Evolutionary conservation across 2,888 invertebrate species (phyloP), one percentile per base, ranked within the genome.

Genomic region (Drosophila diplacantha): DNA sequence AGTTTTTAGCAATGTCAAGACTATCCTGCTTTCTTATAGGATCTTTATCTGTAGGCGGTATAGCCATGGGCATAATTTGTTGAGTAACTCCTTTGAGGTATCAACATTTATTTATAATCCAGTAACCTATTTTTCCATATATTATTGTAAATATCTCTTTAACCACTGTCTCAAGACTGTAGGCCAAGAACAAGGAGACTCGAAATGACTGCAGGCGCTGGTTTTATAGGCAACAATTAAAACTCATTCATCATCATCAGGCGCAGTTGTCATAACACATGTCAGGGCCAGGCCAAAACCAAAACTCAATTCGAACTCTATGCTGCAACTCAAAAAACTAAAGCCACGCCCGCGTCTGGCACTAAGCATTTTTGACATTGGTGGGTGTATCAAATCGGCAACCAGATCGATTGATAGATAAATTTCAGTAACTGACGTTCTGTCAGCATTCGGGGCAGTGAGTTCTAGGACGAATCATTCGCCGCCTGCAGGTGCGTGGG

Each of bases 211-310:
- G 62, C 77, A 69, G 82, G 68, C 72, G 50, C 56, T 56, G 66
- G 63, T 54, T 78, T 82, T 82, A 77, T 84, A 84, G 84, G 73
- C 73, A 84, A 81, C 84, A 81, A 84, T 84, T 81, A 84, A 81
- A 84, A 71, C 83, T 73, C 80, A 81, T 81, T 81, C 84, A 84
- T 81, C 80, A 81, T 80, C 79, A 71, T 76, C 81, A 69, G 71
- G 50, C 53, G 63, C 63, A 57, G 60, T 71, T 72, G 83, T 84
- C 81, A 79, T 71, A 72, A 72, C 66, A 77, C 68, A 75, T 73
- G 72, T 73, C 81, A 81, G 71, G 65, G 76, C 63, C 72, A 69
- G 50, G 55, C 68, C 55, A 57, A 62, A 60, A 55, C 60, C 59
- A 46, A 56, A 62, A 34, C 60, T 49, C 26, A 26, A 11, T 31